A percentile compares a stretch with the other conserved stretches of the same genome.
These are phyloP conservation scores for Copsychus sechellarum DNA, from an alignment of 2,113 vertebrate genomes.

Conservation along the genomic window DNA sequence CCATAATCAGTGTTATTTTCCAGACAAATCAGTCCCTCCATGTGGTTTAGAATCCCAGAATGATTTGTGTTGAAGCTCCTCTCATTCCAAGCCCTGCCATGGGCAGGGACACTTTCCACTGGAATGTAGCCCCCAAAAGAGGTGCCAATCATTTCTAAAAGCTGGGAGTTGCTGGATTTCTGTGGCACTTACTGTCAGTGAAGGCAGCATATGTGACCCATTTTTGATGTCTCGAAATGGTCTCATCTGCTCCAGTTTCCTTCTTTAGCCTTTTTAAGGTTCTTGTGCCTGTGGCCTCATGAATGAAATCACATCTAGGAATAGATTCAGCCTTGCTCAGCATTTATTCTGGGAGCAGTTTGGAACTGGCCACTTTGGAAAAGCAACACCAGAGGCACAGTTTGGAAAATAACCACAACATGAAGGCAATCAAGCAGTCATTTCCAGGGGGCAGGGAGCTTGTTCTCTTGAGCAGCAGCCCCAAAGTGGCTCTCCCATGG, in stretches of 20 bases:
- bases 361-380: background rate
- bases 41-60: background rate
- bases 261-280: background rate
- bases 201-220: conserved; percentile 24
- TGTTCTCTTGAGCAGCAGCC: background rate
- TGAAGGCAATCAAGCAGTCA: fast-evolving
- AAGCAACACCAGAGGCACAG: background rate
- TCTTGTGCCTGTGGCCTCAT: background rate
- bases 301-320: background rate
- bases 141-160: background rate
- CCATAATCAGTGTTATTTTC: background rate
- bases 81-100: background rate
- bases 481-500: background rate
- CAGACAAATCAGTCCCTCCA: background rate
- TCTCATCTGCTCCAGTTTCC: conserved; percentile 36
- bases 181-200: background rate
- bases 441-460: background rate
- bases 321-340: background rate
- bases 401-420: background rate
- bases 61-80: background rate
- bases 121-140: background rate
- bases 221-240: conserved; percentile 3
- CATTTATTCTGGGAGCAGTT: background rate
- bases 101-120: background rate
- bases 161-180: background rate